Conservation (phyloP, 2,797 vertebrate species). For the Cynopterus sphinx region DNA sequence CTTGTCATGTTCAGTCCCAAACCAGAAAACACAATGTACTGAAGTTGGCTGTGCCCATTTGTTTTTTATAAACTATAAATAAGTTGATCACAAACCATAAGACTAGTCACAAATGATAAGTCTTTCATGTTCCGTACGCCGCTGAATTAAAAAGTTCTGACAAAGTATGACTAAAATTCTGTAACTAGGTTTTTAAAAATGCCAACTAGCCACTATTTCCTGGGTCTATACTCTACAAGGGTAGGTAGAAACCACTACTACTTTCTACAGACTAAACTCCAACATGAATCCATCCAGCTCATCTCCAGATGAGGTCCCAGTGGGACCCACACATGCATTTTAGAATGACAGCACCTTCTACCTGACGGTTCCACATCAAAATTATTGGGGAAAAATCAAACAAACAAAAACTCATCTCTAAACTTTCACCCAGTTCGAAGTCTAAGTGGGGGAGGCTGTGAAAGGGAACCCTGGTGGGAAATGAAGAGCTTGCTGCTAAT, state of each 20-base stretch:
- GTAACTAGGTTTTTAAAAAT: background rate
- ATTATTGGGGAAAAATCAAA: background rate
- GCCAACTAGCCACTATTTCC: background rate
- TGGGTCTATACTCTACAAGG: background rate
- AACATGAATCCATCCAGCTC: background rate
- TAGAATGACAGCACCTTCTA: background rate
- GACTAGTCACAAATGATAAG: background rate
- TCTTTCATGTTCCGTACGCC: background rate
- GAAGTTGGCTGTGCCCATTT: background rate
- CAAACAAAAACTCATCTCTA: background rate
- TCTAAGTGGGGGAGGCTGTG: background rate
- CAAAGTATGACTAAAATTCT: background rate
- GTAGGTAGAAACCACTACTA: background rate
- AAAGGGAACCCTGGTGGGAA: background rate
- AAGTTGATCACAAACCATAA: background rate
- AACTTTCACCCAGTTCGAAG: conserved; percentile 30
- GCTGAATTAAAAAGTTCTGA: background rate
- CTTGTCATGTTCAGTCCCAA: background rate
- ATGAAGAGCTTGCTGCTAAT: conserved; percentile 49
- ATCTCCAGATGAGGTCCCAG: background rate
- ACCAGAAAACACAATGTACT: background rate
- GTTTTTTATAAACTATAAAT: background rate
- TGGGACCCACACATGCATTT: background rate
- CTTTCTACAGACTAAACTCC: background rate
- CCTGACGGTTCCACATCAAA: background rate